phyloP scores from a whole-genome alignment of 2,113 vertebrate genomes.

The Suricata suricatta region DNA sequence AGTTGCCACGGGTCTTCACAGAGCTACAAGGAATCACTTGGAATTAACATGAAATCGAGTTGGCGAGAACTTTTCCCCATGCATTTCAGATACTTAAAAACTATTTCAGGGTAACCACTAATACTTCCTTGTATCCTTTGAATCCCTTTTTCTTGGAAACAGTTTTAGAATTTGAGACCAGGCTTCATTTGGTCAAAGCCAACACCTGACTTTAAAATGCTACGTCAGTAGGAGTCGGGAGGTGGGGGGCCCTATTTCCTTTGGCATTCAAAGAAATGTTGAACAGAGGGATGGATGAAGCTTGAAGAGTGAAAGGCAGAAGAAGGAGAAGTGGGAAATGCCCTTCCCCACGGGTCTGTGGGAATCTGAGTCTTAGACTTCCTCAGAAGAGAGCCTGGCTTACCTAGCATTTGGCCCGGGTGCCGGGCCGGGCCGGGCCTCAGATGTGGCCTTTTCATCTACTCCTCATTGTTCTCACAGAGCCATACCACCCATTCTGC shows the following conservation, averaged over 20 bases:
- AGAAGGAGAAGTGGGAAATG: background rate
- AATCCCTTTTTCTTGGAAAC: background rate
- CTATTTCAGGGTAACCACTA: background rate
- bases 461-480: background rate
- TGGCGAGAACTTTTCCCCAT: constrained; percentile 19
- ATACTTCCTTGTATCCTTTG: background rate
- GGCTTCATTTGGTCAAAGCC: background rate
- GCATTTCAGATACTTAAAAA: background rate
- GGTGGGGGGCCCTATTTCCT: background rate
- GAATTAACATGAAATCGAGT: constrained; percentile 59
- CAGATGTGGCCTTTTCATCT: background rate
- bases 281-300: background rate
- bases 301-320: background rate
- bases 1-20: constrained; percentile 41
- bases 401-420: background rate
- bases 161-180: background rate
- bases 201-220: background rate
- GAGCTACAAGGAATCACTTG: constrained; percentile 42
- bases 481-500: background rate
- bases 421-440: background rate
- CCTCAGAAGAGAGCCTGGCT: background rate
- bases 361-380: background rate
- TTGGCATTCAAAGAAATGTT: background rate
- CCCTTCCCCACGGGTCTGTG: background rate
- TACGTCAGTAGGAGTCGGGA: background rate